Evolutionary conservation across 2,888 invertebrate genomes (phyloP).

Genomic region (Tenthredo scrophulariae): DNA sequence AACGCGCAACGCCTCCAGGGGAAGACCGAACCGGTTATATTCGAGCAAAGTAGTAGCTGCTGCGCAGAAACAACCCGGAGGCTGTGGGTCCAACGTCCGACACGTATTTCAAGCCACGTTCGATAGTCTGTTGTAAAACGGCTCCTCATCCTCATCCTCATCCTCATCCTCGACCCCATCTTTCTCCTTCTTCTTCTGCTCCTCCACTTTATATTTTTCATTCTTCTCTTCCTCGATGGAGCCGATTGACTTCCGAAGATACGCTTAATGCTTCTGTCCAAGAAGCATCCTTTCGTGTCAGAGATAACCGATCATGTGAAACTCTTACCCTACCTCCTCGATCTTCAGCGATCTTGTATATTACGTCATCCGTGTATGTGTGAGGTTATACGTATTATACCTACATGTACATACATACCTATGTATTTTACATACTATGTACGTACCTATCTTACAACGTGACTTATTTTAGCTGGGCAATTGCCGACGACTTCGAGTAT

Average conservation of each 20-base stretch:
- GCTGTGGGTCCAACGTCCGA: slow-evolving; percentile 46
- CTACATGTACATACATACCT: not conserved
- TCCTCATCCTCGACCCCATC: slow-evolving; percentile 48
- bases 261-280: slow-evolving; percentile 35
- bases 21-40: slow-evolving; percentile 35
- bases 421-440: not conserved
- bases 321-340: not conserved
- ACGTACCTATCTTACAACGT: not conserved
- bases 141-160: slow-evolving; percentile 43
- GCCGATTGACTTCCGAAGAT: slow-evolving; percentile 46
- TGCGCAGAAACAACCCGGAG: slow-evolving; percentile 38
- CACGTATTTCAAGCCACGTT: slow-evolving; percentile 30
- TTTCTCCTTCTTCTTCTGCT: slow-evolving; percentile 46
- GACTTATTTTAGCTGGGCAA: not conserved
- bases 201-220: slow-evolving; percentile 2
- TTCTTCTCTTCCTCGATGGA: slow-evolving; percentile 19
- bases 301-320: slow-evolving; percentile 19
- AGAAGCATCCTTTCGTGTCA: slow-evolving; percentile 33
- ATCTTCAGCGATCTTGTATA: not conserved
- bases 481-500: not conserved
- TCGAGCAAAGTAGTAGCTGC: slow-evolving; percentile 23
- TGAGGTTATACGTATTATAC: not conserved
- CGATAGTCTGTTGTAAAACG: slow-evolving; percentile 23
- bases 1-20: slow-evolving; percentile 17
- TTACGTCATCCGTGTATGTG: not conserved